Percentiles rank a stretch among this genome's conserved stretches.
Conservation (phyloP, 2,797 vertebrate genomes). For the Botia almorhae region DNA sequence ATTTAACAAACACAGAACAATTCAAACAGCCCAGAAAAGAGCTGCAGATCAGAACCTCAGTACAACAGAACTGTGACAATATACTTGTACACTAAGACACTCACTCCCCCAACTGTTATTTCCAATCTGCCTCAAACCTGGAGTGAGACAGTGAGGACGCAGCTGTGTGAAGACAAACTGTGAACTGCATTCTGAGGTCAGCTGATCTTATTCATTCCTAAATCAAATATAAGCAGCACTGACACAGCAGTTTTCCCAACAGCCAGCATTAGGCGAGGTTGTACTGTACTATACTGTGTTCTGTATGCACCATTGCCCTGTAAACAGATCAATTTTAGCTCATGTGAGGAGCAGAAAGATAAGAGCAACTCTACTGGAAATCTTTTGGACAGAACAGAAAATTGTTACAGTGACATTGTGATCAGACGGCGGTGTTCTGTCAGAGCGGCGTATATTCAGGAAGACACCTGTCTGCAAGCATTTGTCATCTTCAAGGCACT, state of each 20-base stretch:
- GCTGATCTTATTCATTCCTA: slow-evolving; percentile 29
- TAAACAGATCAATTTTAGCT: not conserved
- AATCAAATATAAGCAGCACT: not conserved
- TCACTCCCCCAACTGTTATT: slow-evolving; percentile 36
- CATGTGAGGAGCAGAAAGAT: slow-evolving; percentile 6
- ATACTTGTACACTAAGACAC: slow-evolving; percentile 1
- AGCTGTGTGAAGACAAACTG: slow-evolving; percentile 25
- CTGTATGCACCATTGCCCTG: not conserved
- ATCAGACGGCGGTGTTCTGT: slow-evolving; percentile 26
- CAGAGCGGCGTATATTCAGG: slow-evolving; percentile 17
- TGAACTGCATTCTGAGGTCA: slow-evolving; percentile 34
- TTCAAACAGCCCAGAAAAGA: slow-evolving; percentile 21
- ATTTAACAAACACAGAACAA: slow-evolving; percentile 27
- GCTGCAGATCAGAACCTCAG: not conserved
- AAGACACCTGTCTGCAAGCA: slow-evolving; percentile 41
- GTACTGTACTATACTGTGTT: not conserved
- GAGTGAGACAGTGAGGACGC: slow-evolving; percentile 14
- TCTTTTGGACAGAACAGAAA: slow-evolving; percentile 30
- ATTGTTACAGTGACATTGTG: slow-evolving; percentile 24
- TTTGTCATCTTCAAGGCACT: slow-evolving; percentile 42
- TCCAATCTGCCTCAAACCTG: slow-evolving; percentile 37
- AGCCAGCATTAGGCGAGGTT: not conserved
- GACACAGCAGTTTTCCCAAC: slow-evolving; percentile 8
- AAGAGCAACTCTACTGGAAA: slow-evolving; percentile 18
- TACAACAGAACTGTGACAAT: not conserved